phyloP scores from a whole-genome alignment of 2,888 invertebrate species.

The Philaethria dido region DNA sequence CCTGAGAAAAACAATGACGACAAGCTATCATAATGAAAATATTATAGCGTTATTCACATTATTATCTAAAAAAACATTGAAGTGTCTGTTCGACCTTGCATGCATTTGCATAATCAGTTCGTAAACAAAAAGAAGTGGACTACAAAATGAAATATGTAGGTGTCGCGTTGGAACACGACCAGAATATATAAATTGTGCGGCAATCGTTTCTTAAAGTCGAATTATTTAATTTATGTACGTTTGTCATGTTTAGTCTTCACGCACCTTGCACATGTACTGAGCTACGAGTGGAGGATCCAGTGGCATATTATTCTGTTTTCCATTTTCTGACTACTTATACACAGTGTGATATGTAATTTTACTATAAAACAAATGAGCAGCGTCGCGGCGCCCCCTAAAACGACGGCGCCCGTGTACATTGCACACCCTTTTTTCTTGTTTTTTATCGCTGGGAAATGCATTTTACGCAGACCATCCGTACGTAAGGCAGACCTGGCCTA shows the following conservation, averaged over 20 bases:
- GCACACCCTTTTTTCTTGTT: too few species aligned
- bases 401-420: too few species aligned
- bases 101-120: constrained; percentile 19
- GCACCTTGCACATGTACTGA: neutral
- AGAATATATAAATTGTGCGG: neutral
- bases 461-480: too few species aligned
- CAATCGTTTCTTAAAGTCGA: neutral
- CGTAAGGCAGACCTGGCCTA: too few species aligned
- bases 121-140: constrained; percentile 2
- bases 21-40: neutral
- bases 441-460: too few species aligned
- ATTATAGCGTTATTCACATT: neutral
- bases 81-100: neutral
- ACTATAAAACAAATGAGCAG: too few species aligned
- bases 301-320: neutral
- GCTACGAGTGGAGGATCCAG: neutral
- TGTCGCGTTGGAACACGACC: constrained; percentile 2
- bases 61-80: constrained; percentile 2
- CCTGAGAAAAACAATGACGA: too few species aligned
- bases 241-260: neutral
- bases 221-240: neutral
- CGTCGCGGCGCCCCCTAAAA: too few species aligned
- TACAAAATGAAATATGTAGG: neutral
- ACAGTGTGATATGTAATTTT: neutral
- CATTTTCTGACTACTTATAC: neutral